A percentile compares a stretch with the other conserved stretches of the same genome.
Evolutionary conservation across 2,797 vertebrate genomes (phyloP).

Genomic region (Melanotaenia nigrans): DNA sequence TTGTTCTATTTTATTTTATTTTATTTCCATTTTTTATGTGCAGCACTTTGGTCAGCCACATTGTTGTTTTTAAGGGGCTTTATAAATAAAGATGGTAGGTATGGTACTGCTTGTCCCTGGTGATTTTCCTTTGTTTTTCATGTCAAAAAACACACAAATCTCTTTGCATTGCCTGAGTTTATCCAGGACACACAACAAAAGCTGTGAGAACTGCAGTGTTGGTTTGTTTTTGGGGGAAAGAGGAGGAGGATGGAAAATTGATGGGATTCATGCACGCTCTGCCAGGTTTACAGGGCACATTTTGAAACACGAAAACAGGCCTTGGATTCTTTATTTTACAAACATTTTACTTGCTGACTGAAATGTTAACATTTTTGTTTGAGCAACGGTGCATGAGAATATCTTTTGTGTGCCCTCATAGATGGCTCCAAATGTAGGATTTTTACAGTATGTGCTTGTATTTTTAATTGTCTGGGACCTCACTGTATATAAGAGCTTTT

Average conservation of each 20-base stretch:
- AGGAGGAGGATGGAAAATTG: neutral
- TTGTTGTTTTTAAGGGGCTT: too few relatives aligned
- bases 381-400: conserved; percentile 42
- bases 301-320: conserved; percentile 34
- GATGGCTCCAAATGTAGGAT: conserved; percentile 30
- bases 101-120: neutral
- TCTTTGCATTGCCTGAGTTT: neutral
- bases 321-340: neutral
- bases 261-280: neutral
- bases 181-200: too few relatives aligned
- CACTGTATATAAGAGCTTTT: conserved; percentile 4
- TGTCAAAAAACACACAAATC: neutral
- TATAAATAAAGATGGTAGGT: too few relatives aligned
- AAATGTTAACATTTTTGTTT: conserved; percentile 31
- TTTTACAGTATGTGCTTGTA: conserved; percentile 31
- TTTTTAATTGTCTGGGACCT: conserved; percentile 30
- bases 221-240: neutral
- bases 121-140: neutral
- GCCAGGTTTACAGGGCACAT: conserved; percentile 29
- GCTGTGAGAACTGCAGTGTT: neutral
- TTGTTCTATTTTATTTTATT: too few relatives aligned
- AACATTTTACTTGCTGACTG: conserved; percentile 6
- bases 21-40: too few relatives aligned
- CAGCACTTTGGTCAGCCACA: too few relatives aligned
- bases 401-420: conserved; percentile 60